Conservation (phyloP, 2,888 invertebrate genomes). For the Leptura quadrifasciata region DNA sequence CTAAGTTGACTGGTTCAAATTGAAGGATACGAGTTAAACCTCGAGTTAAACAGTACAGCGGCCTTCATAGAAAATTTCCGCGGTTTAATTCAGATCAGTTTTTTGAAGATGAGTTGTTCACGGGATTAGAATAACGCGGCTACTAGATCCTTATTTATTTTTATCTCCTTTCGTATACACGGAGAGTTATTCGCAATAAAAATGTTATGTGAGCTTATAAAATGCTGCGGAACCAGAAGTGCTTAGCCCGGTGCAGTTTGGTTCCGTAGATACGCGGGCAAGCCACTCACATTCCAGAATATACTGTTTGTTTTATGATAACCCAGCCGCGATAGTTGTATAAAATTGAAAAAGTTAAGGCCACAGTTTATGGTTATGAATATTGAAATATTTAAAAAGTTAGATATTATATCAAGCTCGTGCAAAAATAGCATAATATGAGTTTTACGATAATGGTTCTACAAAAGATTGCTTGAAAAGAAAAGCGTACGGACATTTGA, state of each 20-base stretch:
- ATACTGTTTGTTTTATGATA: conserved; percentile 23
- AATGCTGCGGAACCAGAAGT: not conserved
- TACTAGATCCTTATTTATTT: not conserved
- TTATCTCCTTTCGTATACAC: not conserved
- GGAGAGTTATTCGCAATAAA: conserved; percentile 10
- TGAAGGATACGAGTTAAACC: not conserved
- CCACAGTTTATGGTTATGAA: conserved; percentile 13
- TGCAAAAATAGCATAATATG: not conserved
- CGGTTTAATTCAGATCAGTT: not conserved
- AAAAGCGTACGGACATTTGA: not conserved
- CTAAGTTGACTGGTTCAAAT: not conserved
- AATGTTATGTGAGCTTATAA: conserved; percentile 17
- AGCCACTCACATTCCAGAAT: conserved; percentile 5
- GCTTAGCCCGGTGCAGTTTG: not conserved
- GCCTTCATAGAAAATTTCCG: not conserved
- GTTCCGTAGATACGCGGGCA: not conserved
- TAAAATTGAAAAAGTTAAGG: conserved; percentile 23
- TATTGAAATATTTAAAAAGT: conserved; percentile 17
- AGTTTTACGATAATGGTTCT: not conserved
- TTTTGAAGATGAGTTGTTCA: not conserved
- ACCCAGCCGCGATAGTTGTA: conserved; percentile 21
- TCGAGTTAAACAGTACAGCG: not conserved
- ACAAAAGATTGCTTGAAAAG: not conserved
- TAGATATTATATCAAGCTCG: not conserved
- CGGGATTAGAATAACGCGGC: not conserved